Evolutionary conservation across 2,797 vertebrate genomes (phyloP), one percentile per base, ranked within the genome.

Genomic region (Pseudomugil gertrudae): DNA sequence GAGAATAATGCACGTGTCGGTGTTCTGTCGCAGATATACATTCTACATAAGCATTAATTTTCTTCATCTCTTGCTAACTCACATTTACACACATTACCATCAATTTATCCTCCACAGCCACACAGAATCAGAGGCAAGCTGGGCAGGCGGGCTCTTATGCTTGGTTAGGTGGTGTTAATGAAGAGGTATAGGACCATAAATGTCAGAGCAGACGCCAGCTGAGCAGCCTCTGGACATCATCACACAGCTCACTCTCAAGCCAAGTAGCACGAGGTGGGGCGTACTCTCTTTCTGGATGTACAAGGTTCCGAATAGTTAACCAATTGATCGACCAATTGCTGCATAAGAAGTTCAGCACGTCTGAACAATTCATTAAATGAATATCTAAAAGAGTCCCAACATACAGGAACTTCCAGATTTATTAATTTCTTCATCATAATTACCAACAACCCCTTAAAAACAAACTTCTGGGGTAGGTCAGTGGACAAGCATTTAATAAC

Each of bases 121-220:
- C 82, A 91, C 59, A 80, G 79, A 75, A 75, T 74, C 38, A 43
- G 79, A 80, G 79, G 72, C 74, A 89, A 76, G 79, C 78, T 89
- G 32, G 69, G 79, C 78, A 75, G 80, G 75, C 74, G 17, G 88
- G 87, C 86, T 90, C 71, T 91, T 83, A 84, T 89, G 91, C 92
- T 90, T 89, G 94, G 94, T 95, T 94, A 95, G 93, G 87, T 95
- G 93, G 94, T 94, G 94, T 90, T 95, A 95, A 96, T 95, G 94
- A 95, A 92, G 94, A 94, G 94, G 93, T 94, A 93, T 93, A 92
- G 92, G 93, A 92, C 92, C 91, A 85, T 95, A 95, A 94, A 94
- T 92, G 94, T 93, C 94, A 95, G 93, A 92, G 93, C 89, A 90
- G 95, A 94, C 93, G 91, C 93, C 92, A 84, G 93, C 87, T 88